A percentile compares a stretch with the other conserved stretches of the same genome.
Evolutionary conservation across 2,888 invertebrate species (phyloP).

Genomic region (Bombylius discolor): DNA sequence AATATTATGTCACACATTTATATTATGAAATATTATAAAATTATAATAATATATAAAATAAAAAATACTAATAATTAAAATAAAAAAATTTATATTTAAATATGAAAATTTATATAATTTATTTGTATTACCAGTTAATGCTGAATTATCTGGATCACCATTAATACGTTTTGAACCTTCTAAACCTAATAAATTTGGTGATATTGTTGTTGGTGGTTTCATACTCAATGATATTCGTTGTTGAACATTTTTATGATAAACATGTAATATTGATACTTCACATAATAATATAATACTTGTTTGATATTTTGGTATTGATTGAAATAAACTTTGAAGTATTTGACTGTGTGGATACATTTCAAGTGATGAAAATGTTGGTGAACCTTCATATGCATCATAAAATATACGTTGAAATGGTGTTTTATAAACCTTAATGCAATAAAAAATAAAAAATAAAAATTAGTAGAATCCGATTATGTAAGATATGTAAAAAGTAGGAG

Average conservation of each 20-base stretch:
- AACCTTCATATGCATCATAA: slow-evolving; percentile 32
- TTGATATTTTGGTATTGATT: slow-evolving; percentile 33
- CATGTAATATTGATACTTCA: slow-evolving; percentile 35
- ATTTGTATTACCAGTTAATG: slow-evolving; percentile 27
- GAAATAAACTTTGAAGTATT: slow-evolving; percentile 33
- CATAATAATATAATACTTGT: slow-evolving; percentile 31
- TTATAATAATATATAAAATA: neutral
- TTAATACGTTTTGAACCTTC: slow-evolving; percentile 32
- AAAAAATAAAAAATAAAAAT: neutral
- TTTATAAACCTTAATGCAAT: slow-evolving; percentile 26
- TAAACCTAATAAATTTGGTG: slow-evolving; percentile 34
- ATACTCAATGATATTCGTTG: slow-evolving; percentile 31
- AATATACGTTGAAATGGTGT: slow-evolving; percentile 35
- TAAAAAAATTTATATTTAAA: neutral
- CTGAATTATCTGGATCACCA: slow-evolving; percentile 34
- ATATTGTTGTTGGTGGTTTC: slow-evolving; percentile 32
- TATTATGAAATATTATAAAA: neutral
- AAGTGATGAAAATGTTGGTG: slow-evolving; percentile 32
- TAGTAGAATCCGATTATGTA: no score
- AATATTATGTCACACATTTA: slow-evolving; percentile 5
- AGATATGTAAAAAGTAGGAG: no score
- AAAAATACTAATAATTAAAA: neutral
- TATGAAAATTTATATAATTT: neutral
- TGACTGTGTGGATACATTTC: slow-evolving; percentile 36
- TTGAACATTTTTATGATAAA: slow-evolving; percentile 36